phyloP scores from a whole-genome alignment of 1,140 invertebrate species.

The Leptonema lineaticorne region DNA sequence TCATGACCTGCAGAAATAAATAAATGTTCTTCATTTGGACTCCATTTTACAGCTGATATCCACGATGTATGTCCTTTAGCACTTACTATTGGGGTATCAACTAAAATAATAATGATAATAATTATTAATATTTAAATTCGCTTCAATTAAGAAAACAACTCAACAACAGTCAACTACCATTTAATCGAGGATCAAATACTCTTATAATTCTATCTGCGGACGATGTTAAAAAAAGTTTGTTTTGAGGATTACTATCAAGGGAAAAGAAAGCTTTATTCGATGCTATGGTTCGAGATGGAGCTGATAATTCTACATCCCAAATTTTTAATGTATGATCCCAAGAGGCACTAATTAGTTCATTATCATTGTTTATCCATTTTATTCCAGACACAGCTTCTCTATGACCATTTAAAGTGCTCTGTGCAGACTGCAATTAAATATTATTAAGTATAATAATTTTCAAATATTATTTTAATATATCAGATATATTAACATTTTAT shows the following conservation, averaged over 20 bases:
- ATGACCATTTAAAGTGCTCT: constrained; percentile 89
- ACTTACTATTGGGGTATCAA: constrained; percentile 33
- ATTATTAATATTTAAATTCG: too few species aligned
- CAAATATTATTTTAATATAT: neutral
- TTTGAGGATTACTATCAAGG: constrained; percentile 78
- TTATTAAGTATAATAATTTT: neutral
- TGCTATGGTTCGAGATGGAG: constrained; percentile 37
- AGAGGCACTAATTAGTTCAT: constrained; percentile 78
- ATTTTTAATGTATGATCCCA: constrained; percentile 96
- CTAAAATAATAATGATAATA: constrained; percentile 21
- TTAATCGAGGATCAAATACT: constrained; percentile 87
- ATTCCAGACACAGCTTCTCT: constrained; percentile 85
- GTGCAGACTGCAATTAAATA: constrained; percentile 67
- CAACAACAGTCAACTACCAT: constrained; percentile 58
- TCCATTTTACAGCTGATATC: constrained; percentile 91
- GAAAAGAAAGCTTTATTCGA: constrained; percentile 89
- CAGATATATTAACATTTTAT: neutral
- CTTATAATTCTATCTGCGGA: constrained; percentile 89
- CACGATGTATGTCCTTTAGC: constrained; percentile 73
- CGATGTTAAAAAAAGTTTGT: constrained; percentile 74
- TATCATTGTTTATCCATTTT: constrained; percentile 76
- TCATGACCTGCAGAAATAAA: constrained; percentile 96
- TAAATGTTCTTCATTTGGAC: constrained; percentile 75
- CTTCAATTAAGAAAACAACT: neutral
- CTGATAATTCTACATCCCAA: constrained; percentile 83